Evolutionary conservation across 2,888 invertebrate genomes (phyloP).

Genomic region (Chrysodeixis includens): DNA sequence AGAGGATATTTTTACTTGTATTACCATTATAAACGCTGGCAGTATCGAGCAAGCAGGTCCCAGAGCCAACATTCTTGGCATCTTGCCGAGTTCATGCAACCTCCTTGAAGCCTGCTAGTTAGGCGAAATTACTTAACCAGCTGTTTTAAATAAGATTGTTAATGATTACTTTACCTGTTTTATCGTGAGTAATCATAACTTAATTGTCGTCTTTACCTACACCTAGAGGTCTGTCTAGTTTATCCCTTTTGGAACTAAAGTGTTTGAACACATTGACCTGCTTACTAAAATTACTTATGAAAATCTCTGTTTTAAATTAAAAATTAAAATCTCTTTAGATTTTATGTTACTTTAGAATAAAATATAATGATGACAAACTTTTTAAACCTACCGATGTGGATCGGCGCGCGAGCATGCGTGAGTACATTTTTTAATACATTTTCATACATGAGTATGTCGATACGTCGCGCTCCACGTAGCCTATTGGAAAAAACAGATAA

Average conservation of each 20-base stretch:
- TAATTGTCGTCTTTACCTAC: no score
- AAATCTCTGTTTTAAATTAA: not conserved
- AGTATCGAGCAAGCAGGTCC: not conserved
- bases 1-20: not conserved
- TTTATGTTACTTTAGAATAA: slow-evolving; percentile 21
- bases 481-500: slow-evolving; percentile 87
- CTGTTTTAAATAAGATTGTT: not conserved
- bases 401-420: slow-evolving; percentile 78
- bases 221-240: no score
- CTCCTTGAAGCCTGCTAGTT: not conserved
- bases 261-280: no score
- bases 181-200: no score
- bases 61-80: slow-evolving; percentile 11
- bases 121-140: not conserved
- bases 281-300: not conserved
- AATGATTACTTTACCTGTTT: no score
- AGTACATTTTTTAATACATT: slow-evolving; percentile 78
- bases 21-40: not conserved
- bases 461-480: slow-evolving; percentile 83
- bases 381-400: slow-evolving; percentile 82
- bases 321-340: not conserved
- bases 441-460: slow-evolving; percentile 79
- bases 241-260: no score
- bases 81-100: slow-evolving; percentile 8
- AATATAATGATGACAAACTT: slow-evolving; percentile 74